Base-by-base conservation (phyloP, 2,797 vertebrate species). In the Chromobotia macracanthus region DNA sequence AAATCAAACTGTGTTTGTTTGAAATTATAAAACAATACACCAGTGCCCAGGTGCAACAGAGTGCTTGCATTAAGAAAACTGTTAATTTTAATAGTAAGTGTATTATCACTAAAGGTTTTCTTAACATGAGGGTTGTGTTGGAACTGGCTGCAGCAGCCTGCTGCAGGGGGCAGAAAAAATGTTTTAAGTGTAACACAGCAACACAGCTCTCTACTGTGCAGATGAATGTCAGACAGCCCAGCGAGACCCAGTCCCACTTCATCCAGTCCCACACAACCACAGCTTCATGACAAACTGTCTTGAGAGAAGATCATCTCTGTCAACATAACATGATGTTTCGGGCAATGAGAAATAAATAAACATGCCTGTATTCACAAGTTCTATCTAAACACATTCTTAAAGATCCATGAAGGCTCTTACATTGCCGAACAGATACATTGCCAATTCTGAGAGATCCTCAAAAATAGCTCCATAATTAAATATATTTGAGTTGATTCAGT, bases 111-210 rank as follows among this genome's bases (percentile, higher is more conserved):
- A 5, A 31, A 5, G 31, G 31, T 31, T 31, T 31, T 31, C 31
- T 31, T 31, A 31, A 3, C 31, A 31, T 31, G 31, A 31, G 31
- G 31, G 31, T n/a, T n/a, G n/a, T n/a, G n/a, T n/a, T n/a, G n/a
- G n/a, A n/a, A n/a, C n/a, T n/a, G n/a, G n/a, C n/a, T n/a, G n/a
- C n/a, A n/a, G n/a, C n/a, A n/a, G n/a, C 91, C 35, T 35, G 19
- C 19, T 79, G 65, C 55, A 55, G 55, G 25, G 71, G 65, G 31
- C 19, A 8, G 82, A 80, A 76, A 63, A 83, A 84, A 80, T 91
- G 89, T 92, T 91, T 90, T 86, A 46, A 58, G 78, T 3, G 86
- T 87, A 89, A 84, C 88, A 80, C 85, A 87, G 87, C 87, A 90
- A 89, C 90, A 85, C 50, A 72, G 35, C 10, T 53, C 50, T 78